Percentiles rank a stretch among this genome's conserved stretches.
Evolutionary conservation across 92 coral and sea anemone genomes (phyloP).

Genomic region (Zoanthus gigantus): DNA sequence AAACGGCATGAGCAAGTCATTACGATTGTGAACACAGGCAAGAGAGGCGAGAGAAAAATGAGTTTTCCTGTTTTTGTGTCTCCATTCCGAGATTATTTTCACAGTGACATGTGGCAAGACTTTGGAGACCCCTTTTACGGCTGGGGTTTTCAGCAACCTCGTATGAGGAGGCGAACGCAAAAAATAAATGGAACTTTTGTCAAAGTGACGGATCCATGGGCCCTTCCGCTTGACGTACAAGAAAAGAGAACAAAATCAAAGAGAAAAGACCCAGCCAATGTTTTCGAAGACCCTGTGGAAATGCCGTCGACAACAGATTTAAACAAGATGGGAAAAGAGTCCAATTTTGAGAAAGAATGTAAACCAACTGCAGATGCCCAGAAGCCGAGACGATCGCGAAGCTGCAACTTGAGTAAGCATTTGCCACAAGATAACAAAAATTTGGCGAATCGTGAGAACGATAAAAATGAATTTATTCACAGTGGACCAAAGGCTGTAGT

Average conservation of each 20-base stretch:
- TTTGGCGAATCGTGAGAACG: background rate
- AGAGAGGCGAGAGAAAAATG: background rate
- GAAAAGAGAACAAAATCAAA: background rate
- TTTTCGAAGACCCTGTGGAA: background rate
- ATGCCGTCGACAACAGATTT: background rate
- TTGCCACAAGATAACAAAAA: background rate
- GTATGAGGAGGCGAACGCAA: background rate
- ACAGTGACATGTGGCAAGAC: constrained; percentile 6
- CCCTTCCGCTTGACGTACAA: constrained; percentile 20
- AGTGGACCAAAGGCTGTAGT: background rate
- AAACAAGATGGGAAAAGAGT: background rate
- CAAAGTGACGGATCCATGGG: background rate
- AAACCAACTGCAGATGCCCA: background rate
- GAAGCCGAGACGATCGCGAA: background rate
- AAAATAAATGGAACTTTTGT: background rate
- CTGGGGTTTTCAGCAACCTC: constrained; percentile 21
- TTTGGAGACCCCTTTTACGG: background rate
- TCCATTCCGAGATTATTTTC: constrained; percentile 7
- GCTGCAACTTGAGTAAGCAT: background rate
- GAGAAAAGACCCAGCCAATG: background rate
- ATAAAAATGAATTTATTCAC: background rate
- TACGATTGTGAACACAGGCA: background rate
- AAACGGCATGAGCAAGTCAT: background rate
- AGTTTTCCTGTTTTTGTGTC: constrained; percentile 5
- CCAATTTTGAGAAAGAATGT: background rate